Conservation (phyloP, 2,113 vertebrate genomes). For the Nothoprocta pentlandii region DNA sequence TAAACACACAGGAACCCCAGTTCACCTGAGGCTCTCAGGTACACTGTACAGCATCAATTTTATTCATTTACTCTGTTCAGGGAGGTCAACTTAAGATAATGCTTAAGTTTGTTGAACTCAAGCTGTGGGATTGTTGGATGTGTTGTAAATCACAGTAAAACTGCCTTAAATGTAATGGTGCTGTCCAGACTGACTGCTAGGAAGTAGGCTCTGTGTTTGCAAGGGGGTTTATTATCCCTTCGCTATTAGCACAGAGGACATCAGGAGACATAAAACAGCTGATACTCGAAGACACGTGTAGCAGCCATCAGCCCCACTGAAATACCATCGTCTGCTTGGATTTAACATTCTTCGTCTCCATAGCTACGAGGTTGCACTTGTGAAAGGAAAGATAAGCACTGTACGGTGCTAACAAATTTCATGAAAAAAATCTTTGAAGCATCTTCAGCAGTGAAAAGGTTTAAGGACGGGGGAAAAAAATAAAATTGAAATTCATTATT, state of each 20-base stretch:
- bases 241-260: neutral
- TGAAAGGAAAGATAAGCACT: slow-evolving; percentile 36
- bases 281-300: neutral
- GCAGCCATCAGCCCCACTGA: slow-evolving; percentile 7
- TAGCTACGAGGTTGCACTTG: slow-evolving; percentile 72
- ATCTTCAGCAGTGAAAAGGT: slow-evolving; percentile 3
- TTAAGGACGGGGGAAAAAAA: neutral
- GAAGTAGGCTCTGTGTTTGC: accelerated
- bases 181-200: neutral
- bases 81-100: neutral
- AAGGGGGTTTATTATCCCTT: accelerated
- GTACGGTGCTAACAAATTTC: slow-evolving; percentile 26
- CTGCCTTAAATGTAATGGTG: accelerated
- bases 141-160: neutral
- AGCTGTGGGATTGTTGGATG: neutral
- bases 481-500: neutral
- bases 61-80: accelerated
- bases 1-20: neutral
- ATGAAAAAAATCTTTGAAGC: neutral
- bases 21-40: neutral
- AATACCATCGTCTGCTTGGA: slow-evolving; percentile 50
- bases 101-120: neutral
- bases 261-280: neutral
- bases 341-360: slow-evolving; percentile 70
- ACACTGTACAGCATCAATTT: neutral